A percentile compares a stretch with the other conserved stretches of the same genome.
Evolutionary conservation across 2,113 vertebrate genomes (phyloP).

Genomic region (Seriola aureovittata): DNA sequence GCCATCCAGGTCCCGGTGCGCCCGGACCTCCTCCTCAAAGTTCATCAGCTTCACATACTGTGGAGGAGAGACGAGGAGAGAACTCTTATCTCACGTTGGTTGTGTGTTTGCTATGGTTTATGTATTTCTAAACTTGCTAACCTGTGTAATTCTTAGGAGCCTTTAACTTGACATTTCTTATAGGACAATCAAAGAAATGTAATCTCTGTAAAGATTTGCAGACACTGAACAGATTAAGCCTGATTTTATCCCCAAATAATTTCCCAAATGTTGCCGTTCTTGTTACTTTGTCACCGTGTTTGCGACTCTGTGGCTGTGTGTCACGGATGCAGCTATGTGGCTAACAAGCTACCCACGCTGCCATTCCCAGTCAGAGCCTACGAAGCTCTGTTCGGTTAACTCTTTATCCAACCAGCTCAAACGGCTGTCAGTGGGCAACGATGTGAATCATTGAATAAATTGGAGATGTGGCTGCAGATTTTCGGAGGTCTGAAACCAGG

Average conservation of each 20-base stretch:
- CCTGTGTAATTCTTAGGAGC: too few relatives aligned
- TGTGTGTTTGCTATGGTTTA: too few relatives aligned
- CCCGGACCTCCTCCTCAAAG: constrained; percentile 95
- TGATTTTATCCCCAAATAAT: background rate
- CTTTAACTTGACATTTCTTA: too few relatives aligned
- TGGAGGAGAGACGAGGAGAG: background rate
- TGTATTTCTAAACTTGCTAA: too few relatives aligned
- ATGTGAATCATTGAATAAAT: background rate
- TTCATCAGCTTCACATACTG: constrained; percentile 99
- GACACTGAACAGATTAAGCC: background rate
- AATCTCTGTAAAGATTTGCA: background rate
- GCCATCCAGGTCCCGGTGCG: constrained; percentile 94
- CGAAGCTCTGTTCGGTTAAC: too few relatives aligned
- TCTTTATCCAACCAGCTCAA: background rate
- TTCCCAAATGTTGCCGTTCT: background rate
- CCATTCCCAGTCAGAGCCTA: too few relatives aligned
- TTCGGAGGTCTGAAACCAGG: background rate
- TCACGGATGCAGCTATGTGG: too few relatives aligned
- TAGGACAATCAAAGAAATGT: too few relatives aligned
- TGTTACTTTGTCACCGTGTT: background rate
- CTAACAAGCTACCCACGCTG: too few relatives aligned
- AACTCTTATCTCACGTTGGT: too few relatives aligned
- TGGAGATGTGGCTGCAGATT: background rate
- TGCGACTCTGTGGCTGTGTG: background rate
- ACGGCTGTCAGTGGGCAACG: background rate